Conservation (phyloP, 92 coral and sea anemone genomes). For the Montipora capitata region DNA sequence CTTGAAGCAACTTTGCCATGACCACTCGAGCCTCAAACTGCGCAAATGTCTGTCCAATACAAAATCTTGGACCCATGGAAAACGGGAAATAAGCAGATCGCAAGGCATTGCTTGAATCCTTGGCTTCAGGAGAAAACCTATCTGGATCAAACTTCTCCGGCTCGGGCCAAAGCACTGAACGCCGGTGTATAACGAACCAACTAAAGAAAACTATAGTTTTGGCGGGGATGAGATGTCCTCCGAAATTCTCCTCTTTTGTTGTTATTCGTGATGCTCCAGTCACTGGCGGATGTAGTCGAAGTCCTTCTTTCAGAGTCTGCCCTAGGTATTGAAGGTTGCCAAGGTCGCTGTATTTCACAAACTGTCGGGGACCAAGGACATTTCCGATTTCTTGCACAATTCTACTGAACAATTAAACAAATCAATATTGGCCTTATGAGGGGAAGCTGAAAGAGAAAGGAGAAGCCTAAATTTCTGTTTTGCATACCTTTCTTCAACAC, state of each 20-base stretch:
- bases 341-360: conserved; percentile 84
- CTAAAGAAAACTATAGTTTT: conserved; percentile 56
- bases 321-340: conserved; percentile 89
- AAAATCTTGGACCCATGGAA: conserved; percentile 89
- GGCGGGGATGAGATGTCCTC: conserved; percentile 82
- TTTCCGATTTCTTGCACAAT: conserved; percentile 77
- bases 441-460: too few species aligned
- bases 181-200: conserved; percentile 51
- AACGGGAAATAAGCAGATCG: conserved; percentile 80
- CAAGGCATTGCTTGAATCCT: conserved; percentile 26
- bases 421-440: background rate
- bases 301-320: conserved; percentile 87
- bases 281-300: conserved; percentile 84
- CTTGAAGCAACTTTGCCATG: conserved; percentile 87
- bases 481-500: conserved; percentile 82
- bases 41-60: conserved; percentile 96
- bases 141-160: conserved; percentile 91
- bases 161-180: conserved; percentile 77
- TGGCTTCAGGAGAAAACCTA: conserved; percentile 73
- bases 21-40: conserved; percentile 92
- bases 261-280: conserved; percentile 59
- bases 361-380: conserved; percentile 74
- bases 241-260: conserved; percentile 69
- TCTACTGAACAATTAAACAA: conserved; percentile 17
- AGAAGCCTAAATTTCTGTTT: too few species aligned